A percentile compares a stretch with the other conserved stretches of the same genome.
phyloP scores from a whole-genome alignment of 2,888 invertebrate genomes.

The Melanophora roralis region DNA sequence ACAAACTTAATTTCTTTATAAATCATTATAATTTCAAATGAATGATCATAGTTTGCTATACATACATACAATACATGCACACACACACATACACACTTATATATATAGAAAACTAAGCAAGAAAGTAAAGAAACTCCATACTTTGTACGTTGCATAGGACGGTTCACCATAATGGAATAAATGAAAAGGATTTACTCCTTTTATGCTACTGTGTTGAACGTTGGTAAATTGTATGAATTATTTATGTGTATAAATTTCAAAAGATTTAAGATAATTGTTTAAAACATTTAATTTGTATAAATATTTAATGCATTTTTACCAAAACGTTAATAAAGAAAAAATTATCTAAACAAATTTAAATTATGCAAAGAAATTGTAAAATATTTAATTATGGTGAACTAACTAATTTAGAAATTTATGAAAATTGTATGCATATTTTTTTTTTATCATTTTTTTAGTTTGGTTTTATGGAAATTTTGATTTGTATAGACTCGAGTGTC shows the following conservation, averaged over 20 bases:
- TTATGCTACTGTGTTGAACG: constrained; percentile 6
- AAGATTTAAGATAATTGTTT: constrained; percentile 51
- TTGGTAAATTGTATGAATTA: constrained; percentile 38
- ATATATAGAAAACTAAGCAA: not conserved
- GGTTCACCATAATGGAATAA: constrained; percentile 38
- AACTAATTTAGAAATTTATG: too few species aligned
- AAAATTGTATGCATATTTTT: too few species aligned
- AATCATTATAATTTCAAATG: constrained; percentile 60
- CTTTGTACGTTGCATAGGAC: constrained; percentile 26
- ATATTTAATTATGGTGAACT: too few species aligned
- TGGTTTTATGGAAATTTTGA: too few species aligned
- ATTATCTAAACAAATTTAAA: too few species aligned
- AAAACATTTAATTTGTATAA: constrained; percentile 39
- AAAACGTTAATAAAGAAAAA: too few species aligned
- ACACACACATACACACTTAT: too few species aligned
- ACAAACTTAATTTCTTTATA: constrained; percentile 48
- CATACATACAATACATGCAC: too few species aligned
- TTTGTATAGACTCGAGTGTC: too few species aligned
- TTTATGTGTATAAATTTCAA: constrained; percentile 41
- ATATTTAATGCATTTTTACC: not conserved
- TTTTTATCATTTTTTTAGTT: too few species aligned
- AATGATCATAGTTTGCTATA: constrained; percentile 53
- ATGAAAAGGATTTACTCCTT: not conserved
- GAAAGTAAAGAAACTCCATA: not conserved
- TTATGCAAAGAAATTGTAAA: too few species aligned